Conservation (phyloP, 2,888 invertebrate genomes). For the Pristionchus arcanus region DNA sequence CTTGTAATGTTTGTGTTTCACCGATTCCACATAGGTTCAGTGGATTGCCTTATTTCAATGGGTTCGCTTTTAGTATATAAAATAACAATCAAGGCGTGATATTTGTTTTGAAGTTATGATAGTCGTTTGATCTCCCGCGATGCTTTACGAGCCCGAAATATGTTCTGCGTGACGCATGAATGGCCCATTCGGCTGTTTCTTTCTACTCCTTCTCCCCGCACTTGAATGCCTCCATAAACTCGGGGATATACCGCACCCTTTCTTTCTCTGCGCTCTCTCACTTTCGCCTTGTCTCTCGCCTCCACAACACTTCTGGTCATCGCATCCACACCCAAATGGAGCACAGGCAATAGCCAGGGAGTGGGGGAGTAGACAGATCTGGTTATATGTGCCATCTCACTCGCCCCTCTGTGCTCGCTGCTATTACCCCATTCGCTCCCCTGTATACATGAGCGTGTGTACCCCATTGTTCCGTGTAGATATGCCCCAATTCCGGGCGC, state of each 20-base stretch:
- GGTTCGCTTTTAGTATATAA: too few relatives aligned
- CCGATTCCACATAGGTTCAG: too few relatives aligned
- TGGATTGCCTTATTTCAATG: too few relatives aligned
- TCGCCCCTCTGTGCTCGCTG: neutral
- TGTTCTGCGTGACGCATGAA: neutral
- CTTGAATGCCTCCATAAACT: neutral
- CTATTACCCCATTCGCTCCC: neutral
- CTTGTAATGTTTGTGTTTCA: too few relatives aligned
- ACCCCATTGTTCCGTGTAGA: neutral
- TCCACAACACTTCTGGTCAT: constrained; percentile 30
- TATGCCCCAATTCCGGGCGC: neutral
- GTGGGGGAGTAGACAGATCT: neutral
- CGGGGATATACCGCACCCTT: neutral
- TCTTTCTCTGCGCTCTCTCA: neutral
- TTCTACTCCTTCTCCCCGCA: neutral
- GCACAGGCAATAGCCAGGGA: neutral
- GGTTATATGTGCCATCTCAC: constrained; percentile 45
- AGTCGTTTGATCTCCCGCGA: too few relatives aligned
- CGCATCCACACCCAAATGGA: constrained; percentile 5
- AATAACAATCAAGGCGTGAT: too few relatives aligned
- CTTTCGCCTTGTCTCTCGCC: constrained; percentile 1
- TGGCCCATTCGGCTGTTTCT: neutral
- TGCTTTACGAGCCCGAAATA: too few relatives aligned
- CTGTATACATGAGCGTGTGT: neutral
- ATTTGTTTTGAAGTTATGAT: too few relatives aligned